Base-by-base conservation (phyloP, 2,888 invertebrate genomes). In the Dynastes tityus region DNA sequence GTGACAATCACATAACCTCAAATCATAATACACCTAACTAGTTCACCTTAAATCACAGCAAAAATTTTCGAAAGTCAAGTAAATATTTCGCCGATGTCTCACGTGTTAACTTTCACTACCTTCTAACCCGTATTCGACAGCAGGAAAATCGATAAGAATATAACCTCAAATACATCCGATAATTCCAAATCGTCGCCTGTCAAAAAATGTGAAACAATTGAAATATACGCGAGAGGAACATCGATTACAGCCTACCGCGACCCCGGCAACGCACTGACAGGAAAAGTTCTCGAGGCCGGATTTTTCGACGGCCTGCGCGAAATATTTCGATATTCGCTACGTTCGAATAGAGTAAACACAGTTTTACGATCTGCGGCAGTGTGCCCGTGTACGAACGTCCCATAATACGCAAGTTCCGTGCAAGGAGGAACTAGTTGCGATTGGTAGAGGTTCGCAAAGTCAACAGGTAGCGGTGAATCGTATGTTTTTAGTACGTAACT, bases 401-500 rank as follows among this genome's bases (percentile, higher is more conserved):
- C n/a, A 16, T 16, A 1, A n/a, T 6, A 55, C 55, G 55, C 55
- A 55, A 22, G 55, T 55, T 55, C 55, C 55, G 55, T 16, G 13
- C 61, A 1, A n/a, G 5, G 53, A 16, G n/a, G 65, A 29, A 8
- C 16, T n/a, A 13, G 16, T 22, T 3, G 8, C 5, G 45, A 45
- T 45, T 45, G n/a, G 45, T 8, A 27, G 22, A 9, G 49, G 45
- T 27, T 27, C 2, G 27, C 16, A 37, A 49, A 51, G 67, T 71
- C 79, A 79, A 79, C 79, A 79, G 79, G 79, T 79, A 77, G 79
- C 29, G 74, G n/a, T 51, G 11, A 22, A 29, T 61, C 61, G 61
- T 8, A 61, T 29, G 61, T 16, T 61, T 67, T 70, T 64, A 58
- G 75, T 75, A 32, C 22, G n/a, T 68, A 68, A 68, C 67, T 49